A percentile compares a stretch with the other conserved stretches of the same genome.
phyloP scores from a whole-genome alignment of 2,113 vertebrate species.

The Lutjanus erythropterus region DNA sequence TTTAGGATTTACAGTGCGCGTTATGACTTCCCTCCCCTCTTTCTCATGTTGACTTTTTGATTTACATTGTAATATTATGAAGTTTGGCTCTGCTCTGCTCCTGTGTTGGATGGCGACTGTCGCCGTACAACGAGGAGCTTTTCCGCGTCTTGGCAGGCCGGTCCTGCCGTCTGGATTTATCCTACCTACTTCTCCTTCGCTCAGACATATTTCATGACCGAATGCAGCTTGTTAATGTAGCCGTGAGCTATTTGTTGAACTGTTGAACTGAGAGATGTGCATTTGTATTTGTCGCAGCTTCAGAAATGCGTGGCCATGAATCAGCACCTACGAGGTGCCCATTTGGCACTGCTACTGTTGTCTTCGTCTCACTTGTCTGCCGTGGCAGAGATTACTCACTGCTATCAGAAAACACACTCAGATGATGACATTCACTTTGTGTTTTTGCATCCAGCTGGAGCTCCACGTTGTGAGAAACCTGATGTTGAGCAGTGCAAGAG shows the following conservation, averaged over 20 bases:
- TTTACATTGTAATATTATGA: constrained; percentile 69
- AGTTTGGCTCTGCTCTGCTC: constrained; percentile 61
- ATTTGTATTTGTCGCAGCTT: constrained; percentile 39
- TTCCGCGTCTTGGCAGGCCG: constrained; percentile 49
- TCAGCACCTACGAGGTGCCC: constrained; percentile 56
- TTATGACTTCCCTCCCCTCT: constrained; percentile 54
- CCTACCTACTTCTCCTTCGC: constrained; percentile 21
- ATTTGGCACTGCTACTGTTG: constrained; percentile 34
- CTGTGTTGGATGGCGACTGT: constrained; percentile 30
- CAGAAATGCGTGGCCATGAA: constrained; percentile 54
- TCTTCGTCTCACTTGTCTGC: constrained; percentile 54
- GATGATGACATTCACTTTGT: background rate
- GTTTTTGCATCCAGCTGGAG: constrained; percentile 9
- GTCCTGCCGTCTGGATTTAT: constrained; percentile 47
- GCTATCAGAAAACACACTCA: background rate
- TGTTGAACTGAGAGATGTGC: constrained; percentile 49
- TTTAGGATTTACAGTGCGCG: constrained; percentile 81
- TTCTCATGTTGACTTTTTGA: constrained; percentile 68
- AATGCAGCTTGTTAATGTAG: constrained; percentile 53
- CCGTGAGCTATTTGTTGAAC: constrained; percentile 55
- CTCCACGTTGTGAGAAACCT: background rate
- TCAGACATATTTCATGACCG: constrained; percentile 55
- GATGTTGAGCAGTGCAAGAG: background rate
- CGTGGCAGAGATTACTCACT: constrained; percentile 16
- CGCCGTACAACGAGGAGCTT: constrained; percentile 10